Evolutionary conservation across 1,140 invertebrate species (phyloP).

Genomic region (Lasioglossum albipes): DNA sequence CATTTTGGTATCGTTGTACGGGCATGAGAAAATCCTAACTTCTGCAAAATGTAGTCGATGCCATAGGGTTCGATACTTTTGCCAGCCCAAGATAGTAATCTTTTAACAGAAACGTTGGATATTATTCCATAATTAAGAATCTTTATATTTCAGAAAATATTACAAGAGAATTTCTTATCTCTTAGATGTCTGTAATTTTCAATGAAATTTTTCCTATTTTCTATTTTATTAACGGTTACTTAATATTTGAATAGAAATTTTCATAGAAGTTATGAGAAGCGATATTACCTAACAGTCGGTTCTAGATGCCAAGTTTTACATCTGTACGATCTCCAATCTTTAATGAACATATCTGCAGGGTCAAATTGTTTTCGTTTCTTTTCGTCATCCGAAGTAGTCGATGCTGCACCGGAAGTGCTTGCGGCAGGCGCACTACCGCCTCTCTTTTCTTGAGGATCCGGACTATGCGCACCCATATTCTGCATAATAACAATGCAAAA

Average conservation of each 20-base stretch:
- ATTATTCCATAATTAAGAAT: neutral
- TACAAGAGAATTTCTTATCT: too few relatives aligned
- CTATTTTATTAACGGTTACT: too few relatives aligned
- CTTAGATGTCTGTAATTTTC: too few relatives aligned
- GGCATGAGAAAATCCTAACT: conserved; percentile 97
- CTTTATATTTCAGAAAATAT: too few relatives aligned
- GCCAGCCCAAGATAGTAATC: conserved; percentile 95
- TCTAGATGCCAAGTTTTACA: conserved; percentile 99
- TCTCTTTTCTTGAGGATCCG: conserved; percentile 75
- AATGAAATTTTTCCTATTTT: too few relatives aligned
- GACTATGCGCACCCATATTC: conserved; percentile 77
- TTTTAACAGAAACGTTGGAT: conserved; percentile 74
- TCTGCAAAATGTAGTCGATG: conserved; percentile 98
- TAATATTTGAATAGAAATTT: neutral
- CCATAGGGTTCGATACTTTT: conserved; percentile 98
- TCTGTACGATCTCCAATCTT: conserved; percentile 95
- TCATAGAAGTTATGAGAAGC: conserved; percentile 16
- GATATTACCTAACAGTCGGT: conserved; percentile 92
- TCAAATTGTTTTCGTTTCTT: conserved; percentile 79
- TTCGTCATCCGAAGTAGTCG: conserved; percentile 75
- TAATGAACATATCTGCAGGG: conserved; percentile 84
- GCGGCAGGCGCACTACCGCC: conserved; percentile 45
- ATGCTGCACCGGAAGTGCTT: conserved; percentile 53
- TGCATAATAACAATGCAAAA: conserved; percentile 47
- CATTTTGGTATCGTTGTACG: conserved; percentile 99